phyloP scores from a whole-genome alignment of 2,113 vertebrate genomes.

The Oenanthe melanoleuca region DNA sequence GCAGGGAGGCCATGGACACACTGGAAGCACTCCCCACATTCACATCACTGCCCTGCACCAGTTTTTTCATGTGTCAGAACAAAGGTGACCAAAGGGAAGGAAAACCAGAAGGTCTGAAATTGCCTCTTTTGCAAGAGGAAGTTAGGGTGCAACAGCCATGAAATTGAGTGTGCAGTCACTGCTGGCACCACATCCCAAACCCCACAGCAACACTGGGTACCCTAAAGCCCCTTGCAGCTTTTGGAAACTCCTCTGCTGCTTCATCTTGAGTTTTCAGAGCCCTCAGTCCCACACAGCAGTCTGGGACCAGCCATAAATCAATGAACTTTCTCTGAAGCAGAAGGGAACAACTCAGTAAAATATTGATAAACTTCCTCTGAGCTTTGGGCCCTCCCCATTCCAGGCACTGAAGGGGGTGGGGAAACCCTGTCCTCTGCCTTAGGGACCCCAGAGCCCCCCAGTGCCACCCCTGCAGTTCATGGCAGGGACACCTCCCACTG shows the following conservation, averaged over 20 bases:
- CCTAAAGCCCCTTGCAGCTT: neutral
- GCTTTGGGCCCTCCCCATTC: neutral
- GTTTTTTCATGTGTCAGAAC: neutral
- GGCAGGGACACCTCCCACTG: neutral
- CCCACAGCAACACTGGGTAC: neutral
- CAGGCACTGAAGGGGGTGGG: neutral
- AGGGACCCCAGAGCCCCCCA: rapidly evolving
- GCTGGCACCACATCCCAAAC: neutral
- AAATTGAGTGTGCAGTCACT: neutral
- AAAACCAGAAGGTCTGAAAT: neutral
- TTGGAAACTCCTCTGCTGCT: neutral
- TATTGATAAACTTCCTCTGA: neutral
- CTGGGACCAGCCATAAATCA: too few relatives aligned
- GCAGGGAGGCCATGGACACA: neutral
- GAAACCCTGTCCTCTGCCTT: neutral
- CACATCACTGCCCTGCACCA: neutral
- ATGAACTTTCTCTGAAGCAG: too few relatives aligned
- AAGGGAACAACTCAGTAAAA: neutral
- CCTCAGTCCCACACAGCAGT: rapidly evolving
- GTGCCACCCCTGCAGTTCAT: neutral
- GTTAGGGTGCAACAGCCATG: neutral
- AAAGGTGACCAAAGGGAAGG: neutral
- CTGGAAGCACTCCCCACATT: neutral
- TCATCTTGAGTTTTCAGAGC: neutral
- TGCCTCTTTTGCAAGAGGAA: constrained; percentile 28